phyloP scores from a whole-genome alignment of 1,140 invertebrate species.

The Streblospio benedicti region DNA sequence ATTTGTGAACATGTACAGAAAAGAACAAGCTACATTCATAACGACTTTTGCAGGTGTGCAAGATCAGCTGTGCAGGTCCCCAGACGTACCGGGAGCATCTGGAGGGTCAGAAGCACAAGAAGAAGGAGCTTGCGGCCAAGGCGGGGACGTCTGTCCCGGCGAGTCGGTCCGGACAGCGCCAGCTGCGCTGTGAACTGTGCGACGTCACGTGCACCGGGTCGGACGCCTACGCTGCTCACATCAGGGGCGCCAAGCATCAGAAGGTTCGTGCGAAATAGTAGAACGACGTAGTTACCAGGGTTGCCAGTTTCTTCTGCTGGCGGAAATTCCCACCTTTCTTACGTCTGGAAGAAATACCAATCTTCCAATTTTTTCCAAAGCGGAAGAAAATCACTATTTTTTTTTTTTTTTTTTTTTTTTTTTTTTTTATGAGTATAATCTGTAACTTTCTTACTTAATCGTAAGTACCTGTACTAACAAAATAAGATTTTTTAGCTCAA shows the following conservation, averaged over 20 bases:
- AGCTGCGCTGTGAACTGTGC: constrained; percentile 63
- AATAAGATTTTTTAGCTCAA: too few species aligned
- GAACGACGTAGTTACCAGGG: background rate
- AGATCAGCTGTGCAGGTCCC: constrained; percentile 92
- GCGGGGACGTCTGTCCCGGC: constrained; percentile 50
- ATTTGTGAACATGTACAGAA: too few species aligned
- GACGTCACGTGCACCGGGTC: constrained; percentile 95
- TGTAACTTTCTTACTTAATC: too few species aligned
- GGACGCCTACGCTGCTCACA: constrained; percentile 95
- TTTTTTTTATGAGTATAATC: too few species aligned
- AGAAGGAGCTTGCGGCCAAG: constrained; percentile 87
- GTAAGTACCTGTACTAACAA: too few species aligned
- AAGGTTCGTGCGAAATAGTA: constrained; percentile 54
- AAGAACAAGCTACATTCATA: too few species aligned
- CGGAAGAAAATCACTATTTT: too few species aligned
- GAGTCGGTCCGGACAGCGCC: constrained; percentile 32
- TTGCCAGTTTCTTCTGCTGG: constrained; percentile 9
- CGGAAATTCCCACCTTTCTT: too few species aligned
- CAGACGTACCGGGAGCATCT: constrained; percentile 95
- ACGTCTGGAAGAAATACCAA: background rate
- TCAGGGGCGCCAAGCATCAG: constrained; percentile 93
- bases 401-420: too few species aligned
- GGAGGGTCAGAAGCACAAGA: constrained; percentile 97
- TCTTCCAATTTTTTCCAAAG: too few species aligned
- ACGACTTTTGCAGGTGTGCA: too few species aligned